These are phyloP conservation scores for Heterochromis multidens DNA, from an alignment of 2,113 vertebrate genomes.

Conservation along the genomic window DNA sequence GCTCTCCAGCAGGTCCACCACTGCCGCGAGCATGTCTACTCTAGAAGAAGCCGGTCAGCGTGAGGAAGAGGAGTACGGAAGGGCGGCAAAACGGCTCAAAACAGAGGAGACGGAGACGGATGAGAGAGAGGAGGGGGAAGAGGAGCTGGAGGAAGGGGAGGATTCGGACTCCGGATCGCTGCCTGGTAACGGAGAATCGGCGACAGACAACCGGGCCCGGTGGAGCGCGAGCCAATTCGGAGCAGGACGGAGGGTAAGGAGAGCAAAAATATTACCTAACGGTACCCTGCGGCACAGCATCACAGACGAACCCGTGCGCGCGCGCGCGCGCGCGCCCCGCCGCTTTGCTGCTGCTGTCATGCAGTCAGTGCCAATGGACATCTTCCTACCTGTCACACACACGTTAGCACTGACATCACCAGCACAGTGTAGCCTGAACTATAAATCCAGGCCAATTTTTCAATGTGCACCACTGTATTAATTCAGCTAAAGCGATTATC, in stretches of 20 bases:
- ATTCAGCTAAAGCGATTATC: background rate
- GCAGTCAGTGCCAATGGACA: background rate
- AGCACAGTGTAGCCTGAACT: background rate
- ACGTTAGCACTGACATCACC: background rate
- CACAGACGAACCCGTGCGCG: background rate
- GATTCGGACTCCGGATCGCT: conserved; percentile 57
- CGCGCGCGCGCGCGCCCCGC: background rate
- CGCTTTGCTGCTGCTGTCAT: background rate
- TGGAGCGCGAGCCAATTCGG: conserved; percentile 35
- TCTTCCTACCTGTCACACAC: background rate
- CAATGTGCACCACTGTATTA: background rate
- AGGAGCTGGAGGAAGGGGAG: conserved; percentile 60
- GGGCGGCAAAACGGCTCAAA: conserved; percentile 54
- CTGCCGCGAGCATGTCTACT: conserved; percentile 42
- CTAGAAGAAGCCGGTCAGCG: conserved; percentile 13
- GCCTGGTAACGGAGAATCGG: conserved; percentile 32
- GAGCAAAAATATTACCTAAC: background rate
- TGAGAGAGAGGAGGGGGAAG: conserved; percentile 33
- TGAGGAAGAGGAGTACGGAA: conserved; percentile 53
- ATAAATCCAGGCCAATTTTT: background rate
- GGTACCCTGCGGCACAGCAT: conserved; percentile 3
- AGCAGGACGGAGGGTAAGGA: conserved; percentile 44
- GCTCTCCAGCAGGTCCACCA: background rate
- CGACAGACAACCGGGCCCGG: conserved; percentile 35
- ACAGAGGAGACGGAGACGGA: conserved; percentile 39